Evolutionary conservation across 2,797 vertebrate genomes (phyloP), one percentile per base, ranked within the genome.

Genomic region (Chelon auratus): DNA sequence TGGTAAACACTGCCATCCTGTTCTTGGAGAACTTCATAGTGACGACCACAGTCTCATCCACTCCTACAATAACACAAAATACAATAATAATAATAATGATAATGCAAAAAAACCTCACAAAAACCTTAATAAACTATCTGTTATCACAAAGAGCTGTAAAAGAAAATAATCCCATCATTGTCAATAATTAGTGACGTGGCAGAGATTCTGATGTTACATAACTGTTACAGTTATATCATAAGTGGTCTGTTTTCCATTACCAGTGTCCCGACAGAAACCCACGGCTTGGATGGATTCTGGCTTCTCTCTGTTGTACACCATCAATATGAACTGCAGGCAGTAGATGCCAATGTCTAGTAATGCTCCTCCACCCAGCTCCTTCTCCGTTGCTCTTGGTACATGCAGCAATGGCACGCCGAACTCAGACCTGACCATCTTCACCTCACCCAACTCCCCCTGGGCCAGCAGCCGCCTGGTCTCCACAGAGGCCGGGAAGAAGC

Each of bases 261-360:
- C 96, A 56, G 30, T 33, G 30, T 96, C 93, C 20, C 90, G 15
- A n/a, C 83, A 89, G 75, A 93, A 85, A 12, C 94, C 96, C 0
- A 73, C 62, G 2, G 95, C 95, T 0, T 91, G 91, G 45, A 97
- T 76, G 60, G 89, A 84, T 80, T 96, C 93, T 0, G 96, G 96
- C 64, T 82, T 95, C 89, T 95, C 95, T 30, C 95, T 93, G 0
- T 86, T 75, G 1, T 92, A 96, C 43, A 95, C 94, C 95, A 96
- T 96, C 64, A 92, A 91, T 9, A 90, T 86, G 65, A 96, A 95
- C 90, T 97, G 96, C 78, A 96, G 12, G 58, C 95, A 95, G 92
- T 97, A 97, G 72, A 96, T 75, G 14, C 96, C 96, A 0, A 96
- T 17, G 63, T 96, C 95, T 12, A 97, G 83, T 12, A 96, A 43